Percentiles rank a stretch among this genome's conserved stretches.
phyloP scores from a whole-genome alignment of 2,888 invertebrate genomes.

The Drosophila hamatofila region DNA sequence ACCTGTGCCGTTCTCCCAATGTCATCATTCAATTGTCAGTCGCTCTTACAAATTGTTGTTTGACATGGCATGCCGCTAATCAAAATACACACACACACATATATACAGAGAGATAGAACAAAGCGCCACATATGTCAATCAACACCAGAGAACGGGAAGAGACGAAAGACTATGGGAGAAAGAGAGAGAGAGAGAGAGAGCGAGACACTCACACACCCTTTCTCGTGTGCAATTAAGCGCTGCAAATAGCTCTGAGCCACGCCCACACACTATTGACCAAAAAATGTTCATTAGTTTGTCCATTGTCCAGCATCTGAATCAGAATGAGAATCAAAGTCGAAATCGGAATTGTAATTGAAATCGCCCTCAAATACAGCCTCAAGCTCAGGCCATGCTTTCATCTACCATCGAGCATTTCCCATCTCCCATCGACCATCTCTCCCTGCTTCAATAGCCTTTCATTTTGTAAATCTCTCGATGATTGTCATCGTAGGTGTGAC shows the following conservation, averaged over 20 bases:
- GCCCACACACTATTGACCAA: conserved; percentile 36
- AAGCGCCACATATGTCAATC: conserved; percentile 49
- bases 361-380: conserved; percentile 2
- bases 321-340: conserved; percentile 24
- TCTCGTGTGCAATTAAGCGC: conserved; percentile 51
- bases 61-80: conserved; percentile 82
- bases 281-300: conserved; percentile 69
- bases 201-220: conserved; percentile 11
- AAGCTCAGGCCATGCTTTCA: not conserved
- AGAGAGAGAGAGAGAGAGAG: not conserved
- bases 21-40: conserved; percentile 81
- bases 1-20: conserved; percentile 58
- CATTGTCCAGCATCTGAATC: conserved; percentile 56
- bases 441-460: conserved; percentile 19
- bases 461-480: conserved; percentile 72
- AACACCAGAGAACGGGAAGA: conserved; percentile 37
- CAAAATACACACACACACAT: conserved; percentile 60
- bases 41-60: conserved; percentile 78
- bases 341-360: conserved; percentile 30
- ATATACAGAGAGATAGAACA: conserved; percentile 11
- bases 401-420: not conserved
- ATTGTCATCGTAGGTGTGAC: conserved; percentile 81
- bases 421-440: not conserved
- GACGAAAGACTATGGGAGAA: not conserved
- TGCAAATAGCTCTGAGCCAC: conserved; percentile 38